Conservation (phyloP, 2,888 invertebrate genomes). For the Brachyptera putata region DNA sequence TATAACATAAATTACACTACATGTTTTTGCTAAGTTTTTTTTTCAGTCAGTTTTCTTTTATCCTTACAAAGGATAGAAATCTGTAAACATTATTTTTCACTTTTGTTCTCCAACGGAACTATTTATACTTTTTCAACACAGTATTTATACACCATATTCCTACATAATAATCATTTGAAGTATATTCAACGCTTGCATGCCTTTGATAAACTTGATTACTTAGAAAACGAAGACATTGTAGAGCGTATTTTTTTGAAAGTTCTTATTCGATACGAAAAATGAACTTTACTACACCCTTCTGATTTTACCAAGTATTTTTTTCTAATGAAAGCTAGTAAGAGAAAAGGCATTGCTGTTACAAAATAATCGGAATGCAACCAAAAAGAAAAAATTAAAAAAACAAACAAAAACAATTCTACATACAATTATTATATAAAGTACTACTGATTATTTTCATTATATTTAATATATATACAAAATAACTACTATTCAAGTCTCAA, state of each 20-base stretch:
- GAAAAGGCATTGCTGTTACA: constrained; percentile 5
- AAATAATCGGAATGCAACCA: constrained; percentile 30
- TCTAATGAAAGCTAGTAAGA: constrained; percentile 15
- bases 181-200: too few relatives aligned
- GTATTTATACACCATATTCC: too few relatives aligned
- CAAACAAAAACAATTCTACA: background rate
- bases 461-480: constrained; percentile 45
- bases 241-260: too few relatives aligned
- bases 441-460: constrained; percentile 41
- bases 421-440: background rate
- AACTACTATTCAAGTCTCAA: constrained; percentile 34
- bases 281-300: too few relatives aligned
- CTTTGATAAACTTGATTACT: too few relatives aligned
- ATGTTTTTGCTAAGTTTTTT: constrained; percentile 5
- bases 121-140: background rate
- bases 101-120: background rate
- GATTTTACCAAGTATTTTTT: constrained; percentile 4
- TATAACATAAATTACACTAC: constrained; percentile 27
- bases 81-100: constrained; percentile 25
- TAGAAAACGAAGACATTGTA: too few relatives aligned
- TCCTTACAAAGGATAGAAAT: constrained; percentile 30
- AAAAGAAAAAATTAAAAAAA: too few relatives aligned
- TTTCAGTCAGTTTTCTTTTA: constrained; percentile 23
- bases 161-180: too few relatives aligned
- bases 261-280: too few relatives aligned